Evolutionary conservation across 2,888 invertebrate genomes (phyloP).

Genomic region (Isotomurus palustris): DNA sequence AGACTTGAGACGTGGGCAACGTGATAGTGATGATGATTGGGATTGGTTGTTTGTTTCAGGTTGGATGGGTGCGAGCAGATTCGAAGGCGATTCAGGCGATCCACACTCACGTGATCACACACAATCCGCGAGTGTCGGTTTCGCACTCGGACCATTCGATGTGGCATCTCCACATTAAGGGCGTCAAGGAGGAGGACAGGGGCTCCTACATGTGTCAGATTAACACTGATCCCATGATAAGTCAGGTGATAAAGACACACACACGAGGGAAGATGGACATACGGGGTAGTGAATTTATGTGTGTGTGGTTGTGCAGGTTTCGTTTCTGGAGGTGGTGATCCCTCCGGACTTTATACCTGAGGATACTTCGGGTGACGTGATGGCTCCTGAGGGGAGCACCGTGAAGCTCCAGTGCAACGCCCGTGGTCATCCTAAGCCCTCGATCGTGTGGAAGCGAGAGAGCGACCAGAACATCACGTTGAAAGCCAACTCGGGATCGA

Average conservation of each 20-base stretch:
- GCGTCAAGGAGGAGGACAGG: constrained; percentile 73
- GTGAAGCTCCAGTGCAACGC: constrained; percentile 60
- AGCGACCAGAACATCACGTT: constrained; percentile 70
- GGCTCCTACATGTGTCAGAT: constrained; percentile 73
- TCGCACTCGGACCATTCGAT: constrained; percentile 78
- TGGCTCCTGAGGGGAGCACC: constrained; percentile 75
- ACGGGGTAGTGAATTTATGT: no score
- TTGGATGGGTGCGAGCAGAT: constrained; percentile 89
- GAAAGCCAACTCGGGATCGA: constrained; percentile 66
- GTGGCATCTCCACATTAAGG: constrained; percentile 86
- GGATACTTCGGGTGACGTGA: constrained; percentile 80
- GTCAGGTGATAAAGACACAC: constrained; percentile 62
- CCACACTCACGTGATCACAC: constrained; percentile 86
- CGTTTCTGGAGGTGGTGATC: constrained; percentile 76
- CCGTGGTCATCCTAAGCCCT: constrained; percentile 72
- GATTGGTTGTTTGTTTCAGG: constrained; percentile 57
- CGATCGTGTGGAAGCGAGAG: constrained; percentile 77
- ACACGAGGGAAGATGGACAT: no score
- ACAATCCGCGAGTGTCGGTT: constrained; percentile 79
- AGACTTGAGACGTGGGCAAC: no score
- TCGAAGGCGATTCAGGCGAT: constrained; percentile 79
- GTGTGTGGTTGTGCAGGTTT: constrained; percentile 65
- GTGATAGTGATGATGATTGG: no score
- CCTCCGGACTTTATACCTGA: constrained; percentile 86
- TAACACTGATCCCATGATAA: constrained; percentile 91